Evolutionary conservation across 2,113 vertebrate species (phyloP), one percentile per base, ranked within the genome.

Genomic region (Callopanchax toddi): DNA sequence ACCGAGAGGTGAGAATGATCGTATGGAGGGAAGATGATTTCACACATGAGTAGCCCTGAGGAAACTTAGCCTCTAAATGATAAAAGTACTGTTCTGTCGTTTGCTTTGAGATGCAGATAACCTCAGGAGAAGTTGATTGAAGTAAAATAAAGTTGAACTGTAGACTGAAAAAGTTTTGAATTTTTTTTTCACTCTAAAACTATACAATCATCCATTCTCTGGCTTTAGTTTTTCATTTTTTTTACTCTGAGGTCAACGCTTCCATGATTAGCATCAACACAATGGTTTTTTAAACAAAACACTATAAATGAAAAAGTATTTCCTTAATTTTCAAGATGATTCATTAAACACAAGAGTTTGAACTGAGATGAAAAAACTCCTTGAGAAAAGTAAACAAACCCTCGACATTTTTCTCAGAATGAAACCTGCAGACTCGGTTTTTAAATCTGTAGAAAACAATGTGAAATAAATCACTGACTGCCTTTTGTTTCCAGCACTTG

Each of bases 1-100:
- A 57, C 21, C 25, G 16, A 68, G 65, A 65, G 53, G 43, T 34
- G 60, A n/a, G n/a, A n/a, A n/a, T n/a, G 45, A 37, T 60, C 49
- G 63, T 56, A 67, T 37, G 50, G 6, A 76, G 43, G 1, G 23
- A 52, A 60, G 44, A 67, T 65, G 58, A 72, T 68, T 85, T 85
- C 78, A 73, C 62, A 70, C 62, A 57, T n/a, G 18, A 53, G 58
- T 34, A 59, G 61, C 67, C 6, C 4, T 20, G 25, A 76, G 72
- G 39, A 72, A 66, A 65, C 62, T 70, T 58, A 57, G 58, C 58
- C 49, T 34, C 43, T 48, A 58, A 71, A 71, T 70, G 69, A 78
- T 78, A 37, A 46, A 73, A 45, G 48, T 48, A 37, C 34, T 42
- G 32, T 66, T 67, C 60, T 34, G 23, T 15, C 1, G 43, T 40